Base-by-base conservation (phyloP, 2,888 invertebrate species). In the Aleiodes alternator region DNA sequence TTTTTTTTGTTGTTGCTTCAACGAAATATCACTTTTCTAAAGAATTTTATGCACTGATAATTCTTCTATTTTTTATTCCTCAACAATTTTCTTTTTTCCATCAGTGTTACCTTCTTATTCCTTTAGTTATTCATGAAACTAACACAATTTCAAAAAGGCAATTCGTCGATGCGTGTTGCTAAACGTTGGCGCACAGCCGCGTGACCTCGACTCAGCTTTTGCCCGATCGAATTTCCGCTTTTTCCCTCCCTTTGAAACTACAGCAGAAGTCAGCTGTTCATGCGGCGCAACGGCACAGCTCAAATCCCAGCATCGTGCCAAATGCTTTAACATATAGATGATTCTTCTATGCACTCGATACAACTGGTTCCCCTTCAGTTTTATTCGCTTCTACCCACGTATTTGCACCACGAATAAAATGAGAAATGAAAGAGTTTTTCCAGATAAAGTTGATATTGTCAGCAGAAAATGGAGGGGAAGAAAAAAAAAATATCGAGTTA, bases 151-250 rank as follows among this genome's bases (percentile, higher is more conserved):
- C 4, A 11, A 16, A 29, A 51, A n/a, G 29, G 29, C 50, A 68
- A 69, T n/a, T 16, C 50, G 11, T 16, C 48, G 29, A 14, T 69
- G 56, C 48, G 48, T 59, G 38, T 51, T 61, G 70, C 61, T 73
- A 59, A 75, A 75, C 70, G 31, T 61, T 61, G 59, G 38, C 14
- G 51, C 64, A 68, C 64, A 38, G 69, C 69, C 72, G 76, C 69
- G 55, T 78, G 78, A 80, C 80, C 80, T 81, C 80, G 78, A 80
- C 76, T 43, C n/a, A 53, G 51, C 61, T 74, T 55, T 64, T 34
- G 56, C 53, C 76, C 78, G 80, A 81, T 81, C 80, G 80, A 81
- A 81, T 80, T 81, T 80, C 78, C 78, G 78, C 77, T 78, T 79
- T 78, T 78, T 72, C 70, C 56, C 29, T 38, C 38, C 16, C 56